Conservation (phyloP, 2,888 invertebrate genomes). For the Spodoptera exigua region DNA sequence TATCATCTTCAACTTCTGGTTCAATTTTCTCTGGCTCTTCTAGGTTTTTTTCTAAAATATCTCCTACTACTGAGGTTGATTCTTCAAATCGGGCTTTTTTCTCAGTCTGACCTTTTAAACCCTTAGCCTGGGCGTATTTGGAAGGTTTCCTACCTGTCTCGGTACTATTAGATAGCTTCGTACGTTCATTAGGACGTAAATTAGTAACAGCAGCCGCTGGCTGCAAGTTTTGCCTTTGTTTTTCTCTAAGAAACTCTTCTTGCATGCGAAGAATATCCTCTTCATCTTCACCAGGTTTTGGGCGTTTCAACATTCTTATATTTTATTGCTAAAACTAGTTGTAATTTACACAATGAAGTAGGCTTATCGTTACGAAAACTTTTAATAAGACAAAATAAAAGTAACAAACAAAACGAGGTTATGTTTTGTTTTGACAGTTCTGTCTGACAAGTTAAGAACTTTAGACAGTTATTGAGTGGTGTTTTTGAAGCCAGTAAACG, state of each 20-base stretch:
- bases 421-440: no score
- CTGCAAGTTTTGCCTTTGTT: constrained; percentile 87
- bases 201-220: constrained; percentile 91
- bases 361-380: neutral
- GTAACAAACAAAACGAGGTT: no score
- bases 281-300: constrained; percentile 92
- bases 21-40: constrained; percentile 39
- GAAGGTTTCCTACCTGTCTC: constrained; percentile 74
- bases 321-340: constrained; percentile 5
- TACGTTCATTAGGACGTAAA: constrained; percentile 70
- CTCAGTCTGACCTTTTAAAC: constrained; percentile 76
- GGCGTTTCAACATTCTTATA: constrained; percentile 90
- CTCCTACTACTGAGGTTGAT: constrained; percentile 66
- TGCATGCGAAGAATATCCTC: constrained; percentile 93
- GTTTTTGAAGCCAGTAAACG: no score
- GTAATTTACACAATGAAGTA: constrained; percentile 1
- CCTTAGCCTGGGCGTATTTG: constrained; percentile 81
- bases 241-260: constrained; percentile 91
- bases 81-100: constrained; percentile 76
- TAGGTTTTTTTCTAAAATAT: constrained; percentile 77
- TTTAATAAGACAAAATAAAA: no score
- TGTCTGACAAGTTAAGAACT: no score
- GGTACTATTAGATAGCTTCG: constrained; percentile 62
- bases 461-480: no score
- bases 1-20: constrained; percentile 73